These are phyloP conservation scores for Calliopum simillimum DNA, from an alignment of 2,888 invertebrate genomes.

Conservation along the genomic window DNA sequence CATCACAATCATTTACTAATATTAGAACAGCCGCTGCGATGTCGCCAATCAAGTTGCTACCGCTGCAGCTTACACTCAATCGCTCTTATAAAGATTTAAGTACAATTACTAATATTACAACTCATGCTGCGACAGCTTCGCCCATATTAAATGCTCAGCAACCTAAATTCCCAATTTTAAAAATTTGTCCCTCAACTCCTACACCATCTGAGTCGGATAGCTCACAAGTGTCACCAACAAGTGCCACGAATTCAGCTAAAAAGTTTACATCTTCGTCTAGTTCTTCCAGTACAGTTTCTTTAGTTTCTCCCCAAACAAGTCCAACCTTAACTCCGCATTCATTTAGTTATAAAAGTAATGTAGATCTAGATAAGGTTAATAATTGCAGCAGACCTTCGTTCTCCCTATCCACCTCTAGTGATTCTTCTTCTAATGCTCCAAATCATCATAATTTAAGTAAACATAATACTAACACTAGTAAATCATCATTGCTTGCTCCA, in stretches of 20 bases:
- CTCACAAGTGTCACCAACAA: slow-evolving; percentile 45
- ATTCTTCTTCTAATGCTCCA: neutral
- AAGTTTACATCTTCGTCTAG: neutral
- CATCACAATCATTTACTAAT: slow-evolving; percentile 45
- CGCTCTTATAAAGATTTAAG: slow-evolving; percentile 9
- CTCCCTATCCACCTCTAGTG: neutral
- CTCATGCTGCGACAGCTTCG: slow-evolving; percentile 36
- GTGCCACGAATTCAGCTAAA: neutral
- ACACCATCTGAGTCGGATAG: slow-evolving; percentile 62
- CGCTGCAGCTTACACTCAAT: slow-evolving; percentile 13
- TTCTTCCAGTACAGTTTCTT: neutral
- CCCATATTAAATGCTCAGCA: slow-evolving; percentile 17
- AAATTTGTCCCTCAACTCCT: slow-evolving; percentile 61
- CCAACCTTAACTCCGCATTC: neutral
- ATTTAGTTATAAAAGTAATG: slow-evolving; percentile 16
- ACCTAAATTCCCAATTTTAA: slow-evolving; percentile 54
- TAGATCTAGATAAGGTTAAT: neutral
- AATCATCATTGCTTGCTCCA: slow-evolving; percentile 67
- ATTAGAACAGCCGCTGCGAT: slow-evolving; percentile 16
- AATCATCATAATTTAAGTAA: slow-evolving; percentile 16
- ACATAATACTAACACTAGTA: slow-evolving; percentile 41
- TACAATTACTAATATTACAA: slow-evolving; percentile 31
- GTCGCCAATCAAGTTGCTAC: neutral
- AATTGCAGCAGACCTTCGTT: too few species aligned
- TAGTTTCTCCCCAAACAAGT: neutral